A percentile compares a stretch with the other conserved stretches of the same genome.
These are phyloP conservation scores for Hirtodrosophila histrioides DNA, from an alignment of 2,888 invertebrate species.

Conservation along the genomic window DNA sequence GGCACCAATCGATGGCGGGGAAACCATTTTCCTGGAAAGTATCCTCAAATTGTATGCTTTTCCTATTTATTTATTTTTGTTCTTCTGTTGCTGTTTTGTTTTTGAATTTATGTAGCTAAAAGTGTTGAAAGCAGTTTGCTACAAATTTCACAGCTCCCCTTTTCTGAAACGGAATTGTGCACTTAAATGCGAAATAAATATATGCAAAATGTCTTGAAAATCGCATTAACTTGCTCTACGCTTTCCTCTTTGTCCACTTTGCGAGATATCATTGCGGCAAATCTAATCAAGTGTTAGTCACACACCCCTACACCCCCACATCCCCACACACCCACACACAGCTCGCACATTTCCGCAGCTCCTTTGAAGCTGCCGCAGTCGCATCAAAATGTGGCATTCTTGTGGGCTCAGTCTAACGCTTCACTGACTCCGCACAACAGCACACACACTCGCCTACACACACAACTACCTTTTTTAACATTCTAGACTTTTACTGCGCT, in stretches of 20 bases:
- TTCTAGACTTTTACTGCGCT: conserved; percentile 32
- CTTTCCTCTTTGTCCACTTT: conserved; percentile 13
- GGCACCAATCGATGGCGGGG: conserved; percentile 32
- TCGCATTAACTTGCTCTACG: conserved; percentile 23
- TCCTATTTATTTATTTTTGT: not conserved
- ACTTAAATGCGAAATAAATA: conserved; percentile 27
- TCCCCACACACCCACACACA: conserved; percentile 1
- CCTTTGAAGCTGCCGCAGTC: conserved; percentile 30
- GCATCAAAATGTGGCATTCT: conserved; percentile 9
- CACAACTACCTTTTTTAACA: conserved; percentile 10
- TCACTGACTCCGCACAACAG: conserved; percentile 15
- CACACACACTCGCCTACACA: not conserved
- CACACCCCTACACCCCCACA: conserved; percentile 1
- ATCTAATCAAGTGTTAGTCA: conserved; percentile 47
- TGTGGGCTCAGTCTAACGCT: conserved; percentile 34
- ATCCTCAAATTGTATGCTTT: conserved; percentile 14
- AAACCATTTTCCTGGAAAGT: conserved; percentile 44
- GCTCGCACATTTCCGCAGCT: conserved; percentile 16
- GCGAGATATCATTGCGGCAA: conserved; percentile 30
- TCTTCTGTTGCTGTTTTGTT: conserved; percentile 4
- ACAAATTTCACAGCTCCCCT: not conserved
- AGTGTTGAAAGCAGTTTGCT: conserved; percentile 14
- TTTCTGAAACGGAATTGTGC: not conserved
- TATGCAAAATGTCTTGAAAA: conserved; percentile 29
- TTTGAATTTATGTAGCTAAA: conserved; percentile 13